Evolutionary conservation across 2,888 invertebrate genomes (phyloP).

Genomic region (Luperina nickerlii): DNA sequence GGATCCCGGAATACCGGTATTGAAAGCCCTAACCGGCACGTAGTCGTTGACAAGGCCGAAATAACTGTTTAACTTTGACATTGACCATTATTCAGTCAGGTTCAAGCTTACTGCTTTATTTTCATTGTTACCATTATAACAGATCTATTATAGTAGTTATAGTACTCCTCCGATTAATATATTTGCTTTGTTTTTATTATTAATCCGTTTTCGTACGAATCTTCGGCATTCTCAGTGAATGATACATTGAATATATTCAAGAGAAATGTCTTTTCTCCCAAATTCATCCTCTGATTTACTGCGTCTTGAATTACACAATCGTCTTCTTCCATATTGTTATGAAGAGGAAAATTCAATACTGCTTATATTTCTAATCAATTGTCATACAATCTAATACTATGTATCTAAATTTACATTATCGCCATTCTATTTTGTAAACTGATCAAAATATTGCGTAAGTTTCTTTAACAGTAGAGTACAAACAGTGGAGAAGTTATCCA

Average conservation of each 20-base stretch:
- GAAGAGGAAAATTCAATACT: not conserved
- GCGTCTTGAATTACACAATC: constrained; percentile 17
- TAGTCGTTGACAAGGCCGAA: constrained; percentile 52
- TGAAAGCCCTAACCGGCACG: no score
- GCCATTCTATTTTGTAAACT: constrained; percentile 23
- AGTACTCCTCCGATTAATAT: not conserved
- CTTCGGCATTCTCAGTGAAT: not conserved
- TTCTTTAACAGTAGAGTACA: constrained; percentile 13
- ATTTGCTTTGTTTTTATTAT: constrained; percentile 1
- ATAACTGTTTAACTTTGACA: constrained; percentile 61
- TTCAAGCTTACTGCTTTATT: constrained; percentile 51
- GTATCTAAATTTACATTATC: constrained; percentile 26
- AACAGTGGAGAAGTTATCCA: constrained; percentile 26
- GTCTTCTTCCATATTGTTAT: constrained; percentile 1
- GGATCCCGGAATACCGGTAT: no score
- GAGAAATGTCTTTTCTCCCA: not conserved
- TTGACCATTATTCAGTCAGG: constrained; percentile 54
- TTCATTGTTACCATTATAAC: constrained; percentile 20
- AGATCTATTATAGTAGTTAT: not conserved
- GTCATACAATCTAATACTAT: constrained; percentile 15
- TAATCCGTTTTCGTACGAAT: constrained; percentile 2
- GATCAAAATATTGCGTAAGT: constrained; percentile 12
- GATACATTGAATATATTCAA: constrained; percentile 4
- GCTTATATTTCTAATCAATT: constrained; percentile 10
- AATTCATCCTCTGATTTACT: constrained; percentile 2